These are phyloP conservation scores for Drosophila bunnanda DNA, from an alignment of 2,888 invertebrate genomes.

Conservation along the genomic window DNA sequence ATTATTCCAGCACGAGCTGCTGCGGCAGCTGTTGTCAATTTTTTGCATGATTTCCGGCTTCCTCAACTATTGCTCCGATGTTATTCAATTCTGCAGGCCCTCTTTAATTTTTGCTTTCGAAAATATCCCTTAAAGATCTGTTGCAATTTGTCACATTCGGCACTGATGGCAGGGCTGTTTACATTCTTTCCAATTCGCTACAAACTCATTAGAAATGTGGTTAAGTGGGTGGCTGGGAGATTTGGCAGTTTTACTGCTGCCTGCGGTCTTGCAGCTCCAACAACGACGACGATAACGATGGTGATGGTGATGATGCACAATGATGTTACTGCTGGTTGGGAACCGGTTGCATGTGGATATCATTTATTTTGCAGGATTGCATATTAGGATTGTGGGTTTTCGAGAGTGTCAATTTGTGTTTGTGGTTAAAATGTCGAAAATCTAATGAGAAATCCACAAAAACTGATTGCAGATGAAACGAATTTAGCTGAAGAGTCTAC, in stretches of 20 bases:
- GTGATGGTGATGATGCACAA: constrained; percentile 16
- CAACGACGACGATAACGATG: neutral
- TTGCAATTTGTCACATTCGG: constrained; percentile 9
- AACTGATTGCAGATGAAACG: neutral
- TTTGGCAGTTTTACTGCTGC: constrained; percentile 22
- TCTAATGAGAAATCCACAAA: neutral
- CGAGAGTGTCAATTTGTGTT: constrained; percentile 7
- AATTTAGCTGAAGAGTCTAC: neutral
- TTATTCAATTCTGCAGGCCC: constrained; percentile 1
- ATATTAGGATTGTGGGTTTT: constrained; percentile 11
- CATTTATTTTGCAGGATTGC: constrained; percentile 4
- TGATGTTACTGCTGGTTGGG: constrained; percentile 1
- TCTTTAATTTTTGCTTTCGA: constrained; percentile 2
- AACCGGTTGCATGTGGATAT: neutral
- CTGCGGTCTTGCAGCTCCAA: constrained; percentile 22
- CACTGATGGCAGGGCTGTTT: constrained; percentile 29
- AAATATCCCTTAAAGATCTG: neutral
- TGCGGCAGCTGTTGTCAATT: constrained; percentile 33
- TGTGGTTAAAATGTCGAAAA: constrained; percentile 2
- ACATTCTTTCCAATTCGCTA: constrained; percentile 48
- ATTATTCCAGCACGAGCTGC: constrained; percentile 46
- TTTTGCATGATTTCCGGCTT: constrained; percentile 19
- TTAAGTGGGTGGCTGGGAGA: constrained; percentile 20
- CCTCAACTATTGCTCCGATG: constrained; percentile 2
- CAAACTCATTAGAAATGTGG: constrained; percentile 64